These are phyloP conservation scores for Calidris pygmaea DNA, from an alignment of 2,113 vertebrate genomes.

Conservation along the genomic window DNA sequence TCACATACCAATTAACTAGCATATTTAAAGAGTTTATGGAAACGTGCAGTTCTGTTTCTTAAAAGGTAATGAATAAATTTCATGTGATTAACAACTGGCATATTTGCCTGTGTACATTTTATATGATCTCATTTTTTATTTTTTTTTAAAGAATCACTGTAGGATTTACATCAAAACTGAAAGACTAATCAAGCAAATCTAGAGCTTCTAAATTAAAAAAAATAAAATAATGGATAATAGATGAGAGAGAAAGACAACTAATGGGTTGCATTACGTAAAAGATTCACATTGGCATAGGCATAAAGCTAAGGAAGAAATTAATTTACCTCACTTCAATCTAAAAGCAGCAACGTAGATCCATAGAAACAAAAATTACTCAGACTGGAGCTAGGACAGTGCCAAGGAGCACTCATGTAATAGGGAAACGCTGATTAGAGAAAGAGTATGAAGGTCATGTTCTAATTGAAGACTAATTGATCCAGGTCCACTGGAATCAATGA, in stretches of 20 bases:
- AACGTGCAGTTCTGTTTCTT: not conserved
- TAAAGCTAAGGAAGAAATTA: not conserved
- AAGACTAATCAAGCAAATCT: not conserved
- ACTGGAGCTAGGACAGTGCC: not conserved
- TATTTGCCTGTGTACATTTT: not conserved
- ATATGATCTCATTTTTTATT: not conserved
- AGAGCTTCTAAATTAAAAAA: not conserved
- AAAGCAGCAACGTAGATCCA: not conserved
- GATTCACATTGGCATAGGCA: not conserved
- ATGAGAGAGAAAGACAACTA: not conserved
- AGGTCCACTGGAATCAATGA: not conserved
- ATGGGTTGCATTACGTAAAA: not conserved
- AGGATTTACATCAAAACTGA: not conserved
- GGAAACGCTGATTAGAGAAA: not conserved
- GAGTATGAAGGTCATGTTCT: conserved; percentile 1
- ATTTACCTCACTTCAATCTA: not conserved
- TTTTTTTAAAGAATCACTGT: not conserved
- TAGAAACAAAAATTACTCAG: not conserved
- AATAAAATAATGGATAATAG: not conserved
- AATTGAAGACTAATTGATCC: conserved; percentile 32
- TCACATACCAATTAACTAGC: conserved; percentile 9
- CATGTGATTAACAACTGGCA: not conserved
- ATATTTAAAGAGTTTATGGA: conserved; percentile 10
- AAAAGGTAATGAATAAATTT: not conserved
- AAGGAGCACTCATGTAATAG: not conserved